These are phyloP conservation scores for Anagyrus pseudococci DNA, from an alignment of 2,888 invertebrate species.

Conservation along the genomic window DNA sequence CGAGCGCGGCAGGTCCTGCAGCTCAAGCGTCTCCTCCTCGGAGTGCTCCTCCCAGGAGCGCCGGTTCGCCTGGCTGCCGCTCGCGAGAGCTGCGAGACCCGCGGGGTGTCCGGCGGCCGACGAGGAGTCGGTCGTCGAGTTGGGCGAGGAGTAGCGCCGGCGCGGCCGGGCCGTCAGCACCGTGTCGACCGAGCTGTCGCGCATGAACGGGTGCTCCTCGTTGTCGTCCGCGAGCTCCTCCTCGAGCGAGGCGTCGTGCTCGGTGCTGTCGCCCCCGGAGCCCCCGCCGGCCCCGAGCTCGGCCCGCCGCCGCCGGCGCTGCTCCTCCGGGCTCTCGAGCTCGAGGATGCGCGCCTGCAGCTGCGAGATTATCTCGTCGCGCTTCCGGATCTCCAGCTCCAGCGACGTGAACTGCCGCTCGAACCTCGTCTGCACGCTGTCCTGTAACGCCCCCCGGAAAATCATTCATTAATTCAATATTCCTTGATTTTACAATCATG, in stretches of 20 bases:
- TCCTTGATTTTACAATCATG: background rate
- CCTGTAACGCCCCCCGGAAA: slow-evolving; percentile 51
- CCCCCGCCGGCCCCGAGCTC: slow-evolving; percentile 27
- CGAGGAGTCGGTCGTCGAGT: slow-evolving; percentile 45
- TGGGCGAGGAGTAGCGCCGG: slow-evolving; percentile 47
- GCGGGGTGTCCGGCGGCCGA: slow-evolving; percentile 1
- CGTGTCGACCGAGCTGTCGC: slow-evolving; percentile 62
- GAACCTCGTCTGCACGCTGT: slow-evolving; percentile 63
- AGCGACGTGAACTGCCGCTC: slow-evolving; percentile 72
- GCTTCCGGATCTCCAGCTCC: slow-evolving; percentile 80
- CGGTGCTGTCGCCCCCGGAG: slow-evolving; percentile 46
- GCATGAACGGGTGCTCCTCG: slow-evolving; percentile 63
- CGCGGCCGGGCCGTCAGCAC: slow-evolving; percentile 52
- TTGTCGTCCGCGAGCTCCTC: slow-evolving; percentile 61
- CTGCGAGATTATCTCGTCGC: slow-evolving; percentile 82
- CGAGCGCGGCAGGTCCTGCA: slow-evolving; percentile 69
- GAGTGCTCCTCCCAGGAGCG: slow-evolving; percentile 78
- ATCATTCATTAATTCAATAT: too few relatives aligned
- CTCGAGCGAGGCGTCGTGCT: slow-evolving; percentile 55
- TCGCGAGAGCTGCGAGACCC: too few relatives aligned
- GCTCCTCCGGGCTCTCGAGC: slow-evolving; percentile 62
- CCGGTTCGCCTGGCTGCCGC: slow-evolving; percentile 45
- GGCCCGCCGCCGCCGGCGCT: slow-evolving; percentile 63
- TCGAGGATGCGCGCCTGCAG: slow-evolving; percentile 77
- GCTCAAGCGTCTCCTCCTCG: slow-evolving; percentile 73